phyloP scores from a whole-genome alignment of 2,888 invertebrate genomes.

The Arrhopalites spinosus region DNA sequence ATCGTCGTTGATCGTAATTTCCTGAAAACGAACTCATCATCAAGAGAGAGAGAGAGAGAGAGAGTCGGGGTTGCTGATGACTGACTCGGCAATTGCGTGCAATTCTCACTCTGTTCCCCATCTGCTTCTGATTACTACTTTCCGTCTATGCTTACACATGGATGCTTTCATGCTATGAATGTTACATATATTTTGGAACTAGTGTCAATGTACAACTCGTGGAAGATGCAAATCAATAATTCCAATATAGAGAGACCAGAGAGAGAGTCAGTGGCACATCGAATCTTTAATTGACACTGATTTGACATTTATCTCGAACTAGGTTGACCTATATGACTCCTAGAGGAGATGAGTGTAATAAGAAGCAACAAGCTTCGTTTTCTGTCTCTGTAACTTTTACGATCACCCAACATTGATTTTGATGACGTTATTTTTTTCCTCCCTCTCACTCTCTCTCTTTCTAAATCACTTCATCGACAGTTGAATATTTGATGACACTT shows the following conservation, averaged over 20 bases:
- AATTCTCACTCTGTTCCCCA: neutral
- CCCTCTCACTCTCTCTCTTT: constrained; percentile 16
- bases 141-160: too few relatives aligned
- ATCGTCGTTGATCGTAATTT: neutral
- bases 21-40: neutral
- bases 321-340: too few relatives aligned
- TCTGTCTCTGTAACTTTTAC: neutral
- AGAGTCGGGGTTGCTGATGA: neutral
- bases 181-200: too few relatives aligned
- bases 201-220: neutral
- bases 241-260: too few relatives aligned
- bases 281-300: too few relatives aligned
- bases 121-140: neutral
- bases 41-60: too few relatives aligned
- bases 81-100: neutral
- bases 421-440: neutral
- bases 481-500: too few relatives aligned
- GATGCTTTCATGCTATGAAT: constrained; percentile 23
- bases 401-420: neutral
- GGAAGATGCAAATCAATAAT: too few relatives aligned
- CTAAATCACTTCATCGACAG: neutral
- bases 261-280: too few relatives aligned
- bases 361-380: neutral
- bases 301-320: too few relatives aligned
- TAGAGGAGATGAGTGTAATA: neutral